phyloP scores from a whole-genome alignment of 1,140 invertebrate species.

The Catajapyx aquilonaris region DNA sequence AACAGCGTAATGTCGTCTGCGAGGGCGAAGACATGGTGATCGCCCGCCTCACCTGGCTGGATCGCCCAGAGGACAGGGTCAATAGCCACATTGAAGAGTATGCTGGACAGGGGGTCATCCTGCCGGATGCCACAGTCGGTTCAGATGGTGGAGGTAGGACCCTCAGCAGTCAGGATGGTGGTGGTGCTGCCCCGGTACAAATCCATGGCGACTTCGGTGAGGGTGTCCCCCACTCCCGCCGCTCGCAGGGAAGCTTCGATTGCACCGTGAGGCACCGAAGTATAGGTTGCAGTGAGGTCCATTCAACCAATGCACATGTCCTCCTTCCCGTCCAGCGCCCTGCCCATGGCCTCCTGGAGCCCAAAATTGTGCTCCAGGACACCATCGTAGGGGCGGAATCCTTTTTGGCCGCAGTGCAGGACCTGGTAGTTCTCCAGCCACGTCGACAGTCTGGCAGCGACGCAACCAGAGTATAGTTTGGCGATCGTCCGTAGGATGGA shows the following conservation, averaged over 20 bases:
- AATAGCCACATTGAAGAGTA: slow-evolving; percentile 15
- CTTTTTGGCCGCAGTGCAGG: slow-evolving; percentile 7
- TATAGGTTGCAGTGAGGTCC: neutral
- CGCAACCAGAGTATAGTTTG: slow-evolving; percentile 3
- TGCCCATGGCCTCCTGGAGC: neutral
- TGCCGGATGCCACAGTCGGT: slow-evolving; percentile 13
- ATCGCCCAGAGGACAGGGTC: slow-evolving; percentile 9
- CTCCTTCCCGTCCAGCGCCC: neutral
- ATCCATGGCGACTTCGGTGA: neutral
- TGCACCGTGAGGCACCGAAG: too few species aligned
- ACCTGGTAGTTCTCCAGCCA: slow-evolving; percentile 2
- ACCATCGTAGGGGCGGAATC: slow-evolving; percentile 8
- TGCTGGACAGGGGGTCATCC: slow-evolving; percentile 13
- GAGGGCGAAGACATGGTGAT: slow-evolving; percentile 3
- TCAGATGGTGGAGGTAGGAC: slow-evolving; percentile 9
- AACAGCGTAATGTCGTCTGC: slow-evolving; percentile 9
- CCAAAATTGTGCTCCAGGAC: slow-evolving; percentile 10
- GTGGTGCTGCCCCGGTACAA: slow-evolving; percentile 4
- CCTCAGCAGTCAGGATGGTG: neutral
- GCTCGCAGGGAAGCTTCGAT: neutral
- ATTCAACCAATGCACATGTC: slow-evolving; percentile 2
- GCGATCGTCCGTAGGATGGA: too few species aligned
- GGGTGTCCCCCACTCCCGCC: slow-evolving; percentile 1
- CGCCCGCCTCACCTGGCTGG: neutral
- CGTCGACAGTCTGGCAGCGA: slow-evolving; percentile 1